Evolutionary conservation across 2,888 invertebrate species (phyloP), one percentile per base, ranked within the genome.

Genomic region (Lagria hirta): DNA sequence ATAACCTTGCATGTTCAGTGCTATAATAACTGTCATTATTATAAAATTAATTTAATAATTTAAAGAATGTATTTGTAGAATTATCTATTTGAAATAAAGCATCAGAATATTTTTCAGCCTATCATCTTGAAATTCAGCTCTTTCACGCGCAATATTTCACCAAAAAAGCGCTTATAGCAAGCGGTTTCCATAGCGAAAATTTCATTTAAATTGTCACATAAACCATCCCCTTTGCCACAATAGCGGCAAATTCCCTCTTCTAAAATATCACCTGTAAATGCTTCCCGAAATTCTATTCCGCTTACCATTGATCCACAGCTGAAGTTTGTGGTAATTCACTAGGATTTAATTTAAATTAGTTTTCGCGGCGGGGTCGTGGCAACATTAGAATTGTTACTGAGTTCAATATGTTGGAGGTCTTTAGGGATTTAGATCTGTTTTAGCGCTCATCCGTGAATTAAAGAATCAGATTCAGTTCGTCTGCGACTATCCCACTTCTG

Each of bases 271-370:
- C 24, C 23, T 21, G 34, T 43, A 12, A 33, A 24, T 26, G 5
- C 11, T 8, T 8, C 13, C 15, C 35, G 35, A 24, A 34, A 15
- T 16, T 20, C 17, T 16, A 33, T 32, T 41, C 57, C 57, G 60
- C 61, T 61, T 46, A 36, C 5, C 20, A 20, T 27, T 33, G 41
- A 60, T 51, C 35, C 50, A 49, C 54, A 48, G 37, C 42, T 12
- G 41, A 29, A 49, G 49, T 51, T 52, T 62, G 66, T 66, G 79
- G 81, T 80, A 81, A 81, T 81, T 81, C 81, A 80, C 80, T 80
- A 80, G 81, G 81, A 81, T 81, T 81, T 81, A 81, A 81, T 81
- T 81, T 81, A 81, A 81, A 81, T 81, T 81, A 81, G 81, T 81
- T 81, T 81, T 69, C 69, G 67, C 61, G 69, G 64, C 63, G 57